Evolutionary conservation across 2,888 invertebrate genomes (phyloP).

Genomic region (Coelopa pilipes): DNA sequence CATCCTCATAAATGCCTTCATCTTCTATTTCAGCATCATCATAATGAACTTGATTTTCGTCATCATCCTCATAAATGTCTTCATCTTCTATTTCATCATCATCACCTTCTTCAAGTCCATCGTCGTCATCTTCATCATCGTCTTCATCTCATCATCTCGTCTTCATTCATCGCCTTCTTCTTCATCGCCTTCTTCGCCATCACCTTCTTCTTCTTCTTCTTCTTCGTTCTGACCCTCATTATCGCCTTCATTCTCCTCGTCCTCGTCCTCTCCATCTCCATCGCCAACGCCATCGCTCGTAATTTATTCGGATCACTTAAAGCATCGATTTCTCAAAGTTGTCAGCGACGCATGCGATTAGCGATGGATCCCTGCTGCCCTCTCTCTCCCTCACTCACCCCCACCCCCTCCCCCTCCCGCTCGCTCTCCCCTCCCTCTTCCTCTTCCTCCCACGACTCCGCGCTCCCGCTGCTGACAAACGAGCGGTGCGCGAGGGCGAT

Average conservation of each 20-base stretch:
- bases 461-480: not conserved
- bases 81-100: no score
- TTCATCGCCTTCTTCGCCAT: constrained; percentile 18
- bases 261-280: constrained; percentile 22
- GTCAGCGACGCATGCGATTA: constrained; percentile 34
- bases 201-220: not conserved
- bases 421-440: no score
- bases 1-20: no score
- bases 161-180: constrained; percentile 23
- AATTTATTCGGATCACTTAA: constrained; percentile 27
- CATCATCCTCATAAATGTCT: no score
- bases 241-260: constrained; percentile 24
- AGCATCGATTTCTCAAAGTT: constrained; percentile 28
- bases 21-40: no score
- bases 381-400: no score
- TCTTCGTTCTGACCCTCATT: not conserved
- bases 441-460: not conserved
- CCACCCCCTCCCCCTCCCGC: no score
- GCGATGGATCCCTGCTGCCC: constrained; percentile 7
- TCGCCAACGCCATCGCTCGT: no score
- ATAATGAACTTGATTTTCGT: no score
- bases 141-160: not conserved
- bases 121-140: not conserved
- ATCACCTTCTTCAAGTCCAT: no score
- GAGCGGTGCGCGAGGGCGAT: not conserved